Evolutionary conservation across 2,797 vertebrate species (phyloP).

Genomic region (Lacerta viridis): DNA sequence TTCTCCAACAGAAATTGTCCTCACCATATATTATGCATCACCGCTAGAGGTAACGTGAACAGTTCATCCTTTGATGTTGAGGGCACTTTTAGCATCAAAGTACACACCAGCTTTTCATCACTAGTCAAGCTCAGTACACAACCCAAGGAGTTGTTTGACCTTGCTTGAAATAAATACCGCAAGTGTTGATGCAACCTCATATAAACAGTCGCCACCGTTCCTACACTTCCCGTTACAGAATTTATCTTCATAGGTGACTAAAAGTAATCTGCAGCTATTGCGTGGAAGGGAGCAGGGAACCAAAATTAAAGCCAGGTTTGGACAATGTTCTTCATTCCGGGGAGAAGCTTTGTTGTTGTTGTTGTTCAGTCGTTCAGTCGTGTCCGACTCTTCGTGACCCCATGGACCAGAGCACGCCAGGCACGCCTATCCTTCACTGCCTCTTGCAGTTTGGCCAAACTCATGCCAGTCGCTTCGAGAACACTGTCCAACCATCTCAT

Average conservation of each 20-base stretch:
- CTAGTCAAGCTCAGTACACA: not conserved
- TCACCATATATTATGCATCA: not conserved
- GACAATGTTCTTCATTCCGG: not conserved
- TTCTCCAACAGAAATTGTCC: conserved; percentile 18
- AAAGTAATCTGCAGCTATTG: conserved; percentile 15
- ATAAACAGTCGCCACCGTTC: conserved; percentile 16
- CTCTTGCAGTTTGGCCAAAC: no score
- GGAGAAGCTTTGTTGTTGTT: no score
- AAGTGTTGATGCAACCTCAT: conserved; percentile 1
- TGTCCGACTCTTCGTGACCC: no score
- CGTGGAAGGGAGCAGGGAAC: conserved; percentile 15
- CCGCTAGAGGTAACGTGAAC: not conserved
- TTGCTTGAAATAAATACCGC: conserved; percentile 45
- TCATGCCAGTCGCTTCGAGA: no score
- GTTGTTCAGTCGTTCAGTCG: no score
- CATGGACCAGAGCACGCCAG: no score
- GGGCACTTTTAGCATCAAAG: conserved; percentile 30
- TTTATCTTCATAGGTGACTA: conserved; percentile 47
- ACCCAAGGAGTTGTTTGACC: conserved; percentile 46
- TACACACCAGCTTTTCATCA: not conserved
- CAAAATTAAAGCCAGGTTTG: not conserved
- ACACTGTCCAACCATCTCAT: no score
- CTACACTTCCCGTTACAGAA: conserved; percentile 21
- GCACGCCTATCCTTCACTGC: no score
- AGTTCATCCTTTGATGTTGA: conserved; percentile 40